These are phyloP conservation scores for Serranus cabrilla DNA, from an alignment of 2,797 vertebrate species.

Conservation along the genomic window DNA sequence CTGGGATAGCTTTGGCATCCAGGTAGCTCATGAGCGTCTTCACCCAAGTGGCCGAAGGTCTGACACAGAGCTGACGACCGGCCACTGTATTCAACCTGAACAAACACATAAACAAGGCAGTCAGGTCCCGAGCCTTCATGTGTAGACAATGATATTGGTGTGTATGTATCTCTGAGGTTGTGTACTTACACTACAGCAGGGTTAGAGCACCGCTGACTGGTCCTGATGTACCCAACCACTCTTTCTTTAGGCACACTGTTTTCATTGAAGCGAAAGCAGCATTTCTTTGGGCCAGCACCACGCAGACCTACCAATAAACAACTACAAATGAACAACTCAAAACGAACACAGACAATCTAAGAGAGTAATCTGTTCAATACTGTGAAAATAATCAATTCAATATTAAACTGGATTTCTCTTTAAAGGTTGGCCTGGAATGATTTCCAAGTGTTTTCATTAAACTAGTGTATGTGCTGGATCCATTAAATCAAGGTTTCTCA, in stretches of 20 bases:
- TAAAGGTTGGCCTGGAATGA: neutral
- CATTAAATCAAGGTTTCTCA: neutral
- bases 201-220: conserved; percentile 80
- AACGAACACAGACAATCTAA: neutral
- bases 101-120: conserved; percentile 1
- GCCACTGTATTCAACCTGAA: conserved; percentile 71
- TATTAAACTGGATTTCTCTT: neutral
- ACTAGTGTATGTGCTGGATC: neutral
- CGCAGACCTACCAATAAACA: conserved; percentile 54
- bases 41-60: conserved; percentile 72
- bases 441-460: neutral
- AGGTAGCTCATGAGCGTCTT: conserved; percentile 61
- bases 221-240: conserved; percentile 68
- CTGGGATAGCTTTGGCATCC: conserved; percentile 39
- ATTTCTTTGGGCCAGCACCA: conserved; percentile 65
- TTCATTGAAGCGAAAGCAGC: conserved; percentile 73
- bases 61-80: conserved; percentile 71
- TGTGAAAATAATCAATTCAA: no score
- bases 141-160: neutral
- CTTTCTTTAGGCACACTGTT: conserved; percentile 10
- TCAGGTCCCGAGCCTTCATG: neutral
- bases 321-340: neutral
- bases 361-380: neutral
- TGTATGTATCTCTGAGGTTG: neutral
- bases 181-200: conserved; percentile 77